Base-by-base conservation (phyloP, 2,797 vertebrate genomes). In the Sebastes cheni region DNA sequence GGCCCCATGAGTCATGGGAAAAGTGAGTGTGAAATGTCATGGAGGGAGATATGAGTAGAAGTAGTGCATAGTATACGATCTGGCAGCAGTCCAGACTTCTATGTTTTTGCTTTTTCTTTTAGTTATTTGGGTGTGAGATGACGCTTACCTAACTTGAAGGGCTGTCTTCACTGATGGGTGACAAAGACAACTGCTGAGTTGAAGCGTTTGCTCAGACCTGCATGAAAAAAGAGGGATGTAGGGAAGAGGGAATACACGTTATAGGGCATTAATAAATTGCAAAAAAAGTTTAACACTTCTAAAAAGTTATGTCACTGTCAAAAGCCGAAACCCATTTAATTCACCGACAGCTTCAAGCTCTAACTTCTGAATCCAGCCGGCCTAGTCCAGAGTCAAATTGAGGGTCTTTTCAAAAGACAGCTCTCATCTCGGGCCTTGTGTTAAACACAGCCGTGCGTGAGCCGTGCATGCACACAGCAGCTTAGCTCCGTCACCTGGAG, bases 1-100 rank as follows among this genome's bases (percentile, higher is more conserved):
- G 73, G 85, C 82, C 79, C 36, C 13, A 52, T 91, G 91, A 94
- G 81, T 94, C 93, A 94, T 90, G 89, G 91, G 87, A 87, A 88
- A 80, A 85, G 22, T 68, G 80, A 86, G 86, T 85, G 88, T 84
- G 88, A 92, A 90, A 68, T 85, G 88, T 85, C 85, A 75, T 34
- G 82, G 18, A 14, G 30, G 60, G 16, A 54, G n/a, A 30, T 72
- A 22, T 10, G 77, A 81, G 67, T 22, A 42, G 75, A 72, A 79
- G 70, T 7, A 22, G 78, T 36, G 70, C 16, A 20, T 68, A 72
- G 75, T 46, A 4, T 12, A 66, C 18, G 39, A 39, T 46, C 72
- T 91, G 92, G 89, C 86, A 60, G 52, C n/a, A 0, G 52, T 77
- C 80, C 85, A 80, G 54, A 52, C 58, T 3, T 67, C n/a, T 22